Percentiles rank a stretch among this genome's conserved stretches.
Evolutionary conservation across 2,888 invertebrate genomes (phyloP).

Genomic region (Steinernema scapterisci): DNA sequence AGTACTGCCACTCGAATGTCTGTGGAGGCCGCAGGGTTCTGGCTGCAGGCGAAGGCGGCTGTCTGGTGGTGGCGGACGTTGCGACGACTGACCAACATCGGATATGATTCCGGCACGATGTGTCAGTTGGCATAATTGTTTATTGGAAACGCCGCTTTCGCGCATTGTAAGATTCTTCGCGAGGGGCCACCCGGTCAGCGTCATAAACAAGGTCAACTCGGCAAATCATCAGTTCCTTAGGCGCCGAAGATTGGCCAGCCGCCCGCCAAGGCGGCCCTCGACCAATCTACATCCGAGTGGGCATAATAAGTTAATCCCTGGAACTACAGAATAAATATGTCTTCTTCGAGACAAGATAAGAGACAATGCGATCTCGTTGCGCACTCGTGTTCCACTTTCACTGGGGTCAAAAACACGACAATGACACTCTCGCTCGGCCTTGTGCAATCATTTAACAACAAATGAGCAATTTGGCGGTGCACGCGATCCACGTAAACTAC

Average conservation of each 20-base stretch:
- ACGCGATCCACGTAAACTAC: conserved; percentile 8
- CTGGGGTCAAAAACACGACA: conserved; percentile 28
- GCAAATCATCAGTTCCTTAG: background rate
- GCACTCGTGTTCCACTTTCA: conserved; percentile 29
- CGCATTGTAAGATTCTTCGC: conserved; percentile 22
- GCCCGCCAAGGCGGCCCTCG: background rate
- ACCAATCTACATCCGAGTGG: no score
- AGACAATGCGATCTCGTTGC: background rate
- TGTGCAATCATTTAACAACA: conserved; percentile 22
- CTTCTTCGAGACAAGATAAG: conserved; percentile 7
- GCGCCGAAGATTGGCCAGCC: background rate
- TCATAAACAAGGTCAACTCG: conserved; percentile 31
- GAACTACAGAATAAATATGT: no score
- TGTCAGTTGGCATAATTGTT: conserved; percentile 31
- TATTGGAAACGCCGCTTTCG: conserved; percentile 27
- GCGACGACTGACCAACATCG: conserved; percentile 29
- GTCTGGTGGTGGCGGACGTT: background rate
- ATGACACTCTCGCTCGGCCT: conserved; percentile 6
- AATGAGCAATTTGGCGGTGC: background rate
- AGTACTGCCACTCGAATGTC: no score
- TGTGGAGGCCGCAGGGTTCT: no score
- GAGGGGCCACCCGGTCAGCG: conserved; percentile 7
- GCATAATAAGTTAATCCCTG: no score
- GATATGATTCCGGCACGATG: conserved; percentile 25
- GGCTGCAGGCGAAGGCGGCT: background rate